phyloP scores from a whole-genome alignment of 2,888 invertebrate species.

The Nyleta sp. region DNA sequence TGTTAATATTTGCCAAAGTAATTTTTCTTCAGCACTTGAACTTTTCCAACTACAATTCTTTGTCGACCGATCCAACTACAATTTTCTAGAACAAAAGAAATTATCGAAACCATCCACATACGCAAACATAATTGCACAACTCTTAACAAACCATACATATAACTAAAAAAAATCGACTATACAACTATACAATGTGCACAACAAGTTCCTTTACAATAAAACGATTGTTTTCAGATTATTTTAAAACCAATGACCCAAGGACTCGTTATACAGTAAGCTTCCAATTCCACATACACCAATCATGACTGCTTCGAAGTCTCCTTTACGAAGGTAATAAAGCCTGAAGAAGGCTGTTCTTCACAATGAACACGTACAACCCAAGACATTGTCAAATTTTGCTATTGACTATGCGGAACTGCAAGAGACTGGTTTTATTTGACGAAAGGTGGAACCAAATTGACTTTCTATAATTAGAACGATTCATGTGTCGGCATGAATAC shows the following conservation, averaged over 20 bases:
- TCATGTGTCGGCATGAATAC: constrained; percentile 14
- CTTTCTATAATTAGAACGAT: constrained; percentile 21
- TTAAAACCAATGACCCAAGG: constrained; percentile 16
- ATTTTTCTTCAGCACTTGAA: too few relatives aligned
- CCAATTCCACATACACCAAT: neutral
- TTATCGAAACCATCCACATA: too few relatives aligned
- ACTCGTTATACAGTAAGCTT: neutral
- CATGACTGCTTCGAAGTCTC: constrained; percentile 13
- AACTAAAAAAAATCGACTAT: too few relatives aligned
- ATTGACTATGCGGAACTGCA: constrained; percentile 9
- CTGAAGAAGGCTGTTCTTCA: neutral
- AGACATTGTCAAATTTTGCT: constrained; percentile 14
- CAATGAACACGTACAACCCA: constrained; percentile 9
- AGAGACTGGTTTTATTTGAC: constrained; percentile 13
- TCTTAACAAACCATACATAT: too few relatives aligned
- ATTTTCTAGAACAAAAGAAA: too few relatives aligned
- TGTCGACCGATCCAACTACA: too few relatives aligned
- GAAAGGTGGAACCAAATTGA: constrained; percentile 28
- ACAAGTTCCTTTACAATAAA: too few relatives aligned
- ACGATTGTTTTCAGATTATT: constrained; percentile 31
- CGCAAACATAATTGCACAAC: too few relatives aligned
- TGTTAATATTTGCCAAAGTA: too few relatives aligned
- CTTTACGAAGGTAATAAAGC: constrained; percentile 12
- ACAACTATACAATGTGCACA: too few relatives aligned
- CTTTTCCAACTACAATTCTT: too few relatives aligned